These are phyloP conservation scores for Linurgus olivaceus DNA, from an alignment of 2,797 vertebrate species.

Conservation along the genomic window DNA sequence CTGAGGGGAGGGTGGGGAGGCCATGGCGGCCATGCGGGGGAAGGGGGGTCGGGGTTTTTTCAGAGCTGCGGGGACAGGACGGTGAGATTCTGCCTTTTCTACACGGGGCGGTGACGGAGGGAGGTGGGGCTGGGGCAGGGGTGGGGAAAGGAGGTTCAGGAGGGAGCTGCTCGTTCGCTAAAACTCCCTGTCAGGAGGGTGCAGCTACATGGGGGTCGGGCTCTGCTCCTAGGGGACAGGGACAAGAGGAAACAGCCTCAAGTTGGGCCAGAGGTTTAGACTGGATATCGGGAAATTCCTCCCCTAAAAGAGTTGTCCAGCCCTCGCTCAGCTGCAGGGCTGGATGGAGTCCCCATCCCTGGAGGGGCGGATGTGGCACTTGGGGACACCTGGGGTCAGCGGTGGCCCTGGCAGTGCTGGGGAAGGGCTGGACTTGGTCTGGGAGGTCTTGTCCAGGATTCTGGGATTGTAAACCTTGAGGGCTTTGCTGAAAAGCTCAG, in stretches of 20 bases:
- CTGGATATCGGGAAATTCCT: neutral
- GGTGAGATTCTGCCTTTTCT: neutral
- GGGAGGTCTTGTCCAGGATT: neutral
- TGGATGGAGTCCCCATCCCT: too few species aligned
- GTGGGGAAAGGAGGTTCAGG: neutral
- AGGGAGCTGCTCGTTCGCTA: neutral
- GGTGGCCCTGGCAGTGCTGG: neutral
- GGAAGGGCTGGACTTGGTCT: neutral
- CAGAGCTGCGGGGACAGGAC: too few species aligned
- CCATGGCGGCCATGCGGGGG: neutral
- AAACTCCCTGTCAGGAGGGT: neutral
- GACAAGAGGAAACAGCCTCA: neutral
- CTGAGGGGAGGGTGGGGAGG: neutral
- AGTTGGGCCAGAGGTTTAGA: too few species aligned
- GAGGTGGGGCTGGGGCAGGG: too few species aligned
- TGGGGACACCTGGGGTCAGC: neutral
- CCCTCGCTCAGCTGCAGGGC: neutral
- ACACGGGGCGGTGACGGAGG: neutral
- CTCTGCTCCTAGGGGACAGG: neutral
- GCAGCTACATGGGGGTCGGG: neutral
- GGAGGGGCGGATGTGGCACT: neutral
- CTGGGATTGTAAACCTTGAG: neutral
- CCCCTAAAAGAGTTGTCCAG: too few species aligned
- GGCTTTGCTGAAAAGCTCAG: neutral
- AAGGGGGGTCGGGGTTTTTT: rapidly evolving